Evolutionary conservation across 2,888 invertebrate genomes (phyloP), one percentile per base, ranked within the genome.

Genomic region (Heteropelma amictum): DNA sequence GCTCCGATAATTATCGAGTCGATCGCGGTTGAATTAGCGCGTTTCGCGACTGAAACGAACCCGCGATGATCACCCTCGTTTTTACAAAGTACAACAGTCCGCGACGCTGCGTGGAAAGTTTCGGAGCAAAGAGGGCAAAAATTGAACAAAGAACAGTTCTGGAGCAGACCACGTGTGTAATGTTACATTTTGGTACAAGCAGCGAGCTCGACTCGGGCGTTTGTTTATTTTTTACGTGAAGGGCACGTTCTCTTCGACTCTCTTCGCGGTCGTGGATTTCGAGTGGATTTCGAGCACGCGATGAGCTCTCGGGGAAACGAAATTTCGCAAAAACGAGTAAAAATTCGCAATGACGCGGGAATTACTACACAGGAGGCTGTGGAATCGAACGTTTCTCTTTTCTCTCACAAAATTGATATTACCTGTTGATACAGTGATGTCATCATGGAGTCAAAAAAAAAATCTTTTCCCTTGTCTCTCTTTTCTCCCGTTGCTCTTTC

Each of bases 401-500:
- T n/a, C n/a, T n/a, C n/a, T n/a, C n/a, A n/a, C n/a, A n/a, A 51
- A 60, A 33, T 14, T 17, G 23, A 45, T 28, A 23, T 85, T 81
- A 87, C 87, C 85, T 86, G 82, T 84, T 84, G 84, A 80, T 84
- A 78, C 60, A 82, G 72, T n/a, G 82, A 81, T 54, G 84, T 76
- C 87, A 87, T 87, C 64, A 76, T 73, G 45, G 38, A 38, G 33
- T 19, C 28, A 30, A 12, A 65, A 54, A 19, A 58, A 45, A 35
- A 17, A 1, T 63, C 19, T 58, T 21, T 12, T 51, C 19, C 33
- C 23, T 33, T 33, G 33, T 19, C 17, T 35, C 6, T 23, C 26
- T 12, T 23, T 23, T n/a, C 26, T 10, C 4, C 30, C 42, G 12
- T 2, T 33, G 17, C 8, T 54, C 10, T 10, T 42, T 14, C 10